phyloP scores from a whole-genome alignment of 2,888 invertebrate species.

The Chymomyza fuscimana region DNA sequence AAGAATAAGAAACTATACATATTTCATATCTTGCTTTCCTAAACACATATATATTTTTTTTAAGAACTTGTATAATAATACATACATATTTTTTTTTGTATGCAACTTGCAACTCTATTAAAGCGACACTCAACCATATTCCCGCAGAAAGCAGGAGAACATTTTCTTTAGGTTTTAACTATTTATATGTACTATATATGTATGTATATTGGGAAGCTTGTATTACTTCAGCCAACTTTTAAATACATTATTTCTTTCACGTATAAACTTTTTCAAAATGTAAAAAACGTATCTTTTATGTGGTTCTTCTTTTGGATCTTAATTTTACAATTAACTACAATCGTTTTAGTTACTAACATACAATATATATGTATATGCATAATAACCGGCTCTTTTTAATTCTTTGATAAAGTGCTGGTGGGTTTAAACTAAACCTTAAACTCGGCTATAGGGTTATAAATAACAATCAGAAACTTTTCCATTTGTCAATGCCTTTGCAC shows the following conservation, averaged over 20 bases:
- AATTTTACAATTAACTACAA: slow-evolving; percentile 37
- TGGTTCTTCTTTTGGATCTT: slow-evolving; percentile 19
- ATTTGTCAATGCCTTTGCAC: slow-evolving; percentile 10
- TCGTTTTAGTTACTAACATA: slow-evolving; percentile 38
- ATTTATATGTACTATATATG: slow-evolving; percentile 36
- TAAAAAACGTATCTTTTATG: slow-evolving; percentile 55
- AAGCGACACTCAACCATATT: slow-evolving; percentile 8
- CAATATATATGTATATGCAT: slow-evolving; percentile 24
- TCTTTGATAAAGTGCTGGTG: slow-evolving; percentile 30
- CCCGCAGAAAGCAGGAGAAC: background rate
- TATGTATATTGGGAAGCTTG: background rate
- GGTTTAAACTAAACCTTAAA: slow-evolving; percentile 34
- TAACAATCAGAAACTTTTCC: background rate
- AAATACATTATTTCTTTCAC: slow-evolving; percentile 29
- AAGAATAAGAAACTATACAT: background rate
- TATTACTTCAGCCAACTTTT: slow-evolving; percentile 29
- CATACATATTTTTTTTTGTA: slow-evolving; percentile 34
- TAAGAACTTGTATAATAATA: slow-evolving; percentile 36
- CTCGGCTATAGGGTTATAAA: slow-evolving; percentile 4
- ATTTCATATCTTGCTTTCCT: background rate
- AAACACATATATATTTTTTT: background rate
- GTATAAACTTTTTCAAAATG: slow-evolving; percentile 70
- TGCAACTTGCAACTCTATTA: slow-evolving; percentile 29
- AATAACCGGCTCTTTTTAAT: background rate
- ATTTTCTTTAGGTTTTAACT: slow-evolving; percentile 55